Conservation (phyloP, 2,113 vertebrate genomes). For the Ciconia maguari region DNA sequence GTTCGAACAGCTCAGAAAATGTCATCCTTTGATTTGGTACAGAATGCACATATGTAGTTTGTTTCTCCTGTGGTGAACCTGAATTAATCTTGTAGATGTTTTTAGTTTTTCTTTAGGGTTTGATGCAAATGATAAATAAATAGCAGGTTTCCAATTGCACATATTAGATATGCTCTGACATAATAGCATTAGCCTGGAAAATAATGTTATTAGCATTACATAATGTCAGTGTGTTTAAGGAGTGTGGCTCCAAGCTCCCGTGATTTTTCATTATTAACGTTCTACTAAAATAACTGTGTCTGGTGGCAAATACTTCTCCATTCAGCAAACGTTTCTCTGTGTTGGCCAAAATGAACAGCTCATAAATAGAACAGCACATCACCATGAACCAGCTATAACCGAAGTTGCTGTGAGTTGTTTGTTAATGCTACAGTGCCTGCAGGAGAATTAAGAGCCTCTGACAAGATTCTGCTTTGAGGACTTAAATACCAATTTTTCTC, state of each 20-base stretch:
- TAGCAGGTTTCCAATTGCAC: not conserved
- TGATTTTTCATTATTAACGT: not conserved
- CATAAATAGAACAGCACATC: not conserved
- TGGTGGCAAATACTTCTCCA: not conserved
- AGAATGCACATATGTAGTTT: not conserved
- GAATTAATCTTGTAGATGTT: not conserved
- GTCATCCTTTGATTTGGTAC: not conserved
- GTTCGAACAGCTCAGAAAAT: not conserved
- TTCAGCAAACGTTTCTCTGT: not conserved
- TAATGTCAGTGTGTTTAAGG: not conserved
- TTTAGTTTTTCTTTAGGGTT: not conserved
- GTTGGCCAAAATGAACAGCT: not conserved
- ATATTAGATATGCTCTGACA: not conserved
- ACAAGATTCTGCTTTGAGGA: not conserved
- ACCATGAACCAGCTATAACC: not conserved
- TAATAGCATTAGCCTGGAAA: slow-evolving; percentile 17
- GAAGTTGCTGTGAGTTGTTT: not conserved
- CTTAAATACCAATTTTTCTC: slow-evolving; percentile 27
- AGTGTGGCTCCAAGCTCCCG: not conserved
- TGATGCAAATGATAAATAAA: not conserved
- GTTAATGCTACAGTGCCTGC: not conserved
- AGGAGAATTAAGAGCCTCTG: slow-evolving; percentile 9
- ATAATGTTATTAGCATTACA: not conserved
- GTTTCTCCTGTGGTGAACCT: not conserved
- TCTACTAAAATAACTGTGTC: not conserved